phyloP scores from a whole-genome alignment of 2,888 invertebrate genomes.

The Muschampia plurimacula region DNA sequence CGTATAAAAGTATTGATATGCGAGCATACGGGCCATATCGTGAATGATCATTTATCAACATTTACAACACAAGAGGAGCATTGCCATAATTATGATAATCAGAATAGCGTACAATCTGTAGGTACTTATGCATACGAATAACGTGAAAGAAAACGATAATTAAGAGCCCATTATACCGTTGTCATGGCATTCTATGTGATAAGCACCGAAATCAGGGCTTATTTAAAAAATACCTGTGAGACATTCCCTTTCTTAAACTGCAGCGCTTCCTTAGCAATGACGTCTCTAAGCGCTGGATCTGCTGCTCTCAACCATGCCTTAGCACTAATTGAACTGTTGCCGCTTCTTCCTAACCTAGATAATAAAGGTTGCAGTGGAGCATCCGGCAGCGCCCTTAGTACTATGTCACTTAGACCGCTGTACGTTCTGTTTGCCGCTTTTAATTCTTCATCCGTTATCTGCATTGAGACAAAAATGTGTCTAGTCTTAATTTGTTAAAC shows the following conservation, averaged over 20 bases:
- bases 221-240: conserved; percentile 66
- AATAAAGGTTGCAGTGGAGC: conserved; percentile 91
- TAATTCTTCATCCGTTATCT: conserved; percentile 91
- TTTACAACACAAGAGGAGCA: too few relatives aligned
- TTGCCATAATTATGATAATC: too few relatives aligned
- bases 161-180: too few relatives aligned
- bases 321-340: conserved; percentile 77
- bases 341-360: conserved; percentile 87
- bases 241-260: conserved; percentile 90
- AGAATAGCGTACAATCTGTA: too few relatives aligned
- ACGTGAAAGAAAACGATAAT: too few relatives aligned
- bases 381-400: conserved; percentile 92
- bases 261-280: conserved; percentile 94
- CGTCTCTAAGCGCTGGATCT: conserved; percentile 91
- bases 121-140: too few relatives aligned
- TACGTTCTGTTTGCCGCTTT: conserved; percentile 89
- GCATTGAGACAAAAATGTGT: conserved; percentile 34
- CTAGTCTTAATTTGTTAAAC: too few relatives aligned
- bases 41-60: too few relatives aligned
- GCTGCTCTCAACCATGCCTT: conserved; percentile 90
- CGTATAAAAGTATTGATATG: too few relatives aligned
- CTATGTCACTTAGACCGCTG: conserved; percentile 91
- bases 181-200: too few relatives aligned
- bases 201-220: too few relatives aligned
- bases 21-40: too few relatives aligned